Conservation (phyloP, 2,888 invertebrate genomes). For the Diogma glabrata region DNA sequence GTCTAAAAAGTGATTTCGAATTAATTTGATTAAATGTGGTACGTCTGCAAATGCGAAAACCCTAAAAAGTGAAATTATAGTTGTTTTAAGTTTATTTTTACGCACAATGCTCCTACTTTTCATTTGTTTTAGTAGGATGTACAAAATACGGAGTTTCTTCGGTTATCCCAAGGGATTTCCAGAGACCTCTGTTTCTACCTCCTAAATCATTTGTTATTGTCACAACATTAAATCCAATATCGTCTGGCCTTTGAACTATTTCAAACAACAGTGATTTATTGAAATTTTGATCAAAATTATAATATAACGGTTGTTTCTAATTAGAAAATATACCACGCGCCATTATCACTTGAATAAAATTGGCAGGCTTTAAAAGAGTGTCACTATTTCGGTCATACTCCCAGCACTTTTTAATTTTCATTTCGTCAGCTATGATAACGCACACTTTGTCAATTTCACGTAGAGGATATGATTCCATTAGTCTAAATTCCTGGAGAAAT, state of each 20-base stretch:
- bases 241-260: conserved; percentile 8
- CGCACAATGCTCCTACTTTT: too few species aligned
- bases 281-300: conserved; percentile 13
- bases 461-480: too few species aligned
- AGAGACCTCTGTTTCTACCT: not conserved
- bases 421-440: conserved; percentile 15
- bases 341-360: conserved; percentile 15
- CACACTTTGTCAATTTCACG: conserved; percentile 15
- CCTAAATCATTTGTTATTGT: conserved; percentile 16
- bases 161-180: too few species aligned
- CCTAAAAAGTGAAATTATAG: too few species aligned
- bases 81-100: too few species aligned
- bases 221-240: conserved; percentile 15
- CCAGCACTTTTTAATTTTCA: conserved; percentile 15
- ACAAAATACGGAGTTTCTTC: too few species aligned
- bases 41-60: too few species aligned
- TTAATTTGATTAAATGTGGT: too few species aligned
- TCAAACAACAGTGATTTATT: conserved; percentile 13
- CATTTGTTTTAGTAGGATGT: too few species aligned
- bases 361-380: conserved; percentile 12
- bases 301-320: too few species aligned
- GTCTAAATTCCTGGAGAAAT: conserved; percentile 10
- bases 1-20: too few species aligned
- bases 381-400: conserved; percentile 13
- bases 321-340: conserved; percentile 12